Evolutionary conservation across 2,797 vertebrate species (phyloP), one percentile per base, ranked within the genome.

Genomic region (Denticeps clupeoides): DNA sequence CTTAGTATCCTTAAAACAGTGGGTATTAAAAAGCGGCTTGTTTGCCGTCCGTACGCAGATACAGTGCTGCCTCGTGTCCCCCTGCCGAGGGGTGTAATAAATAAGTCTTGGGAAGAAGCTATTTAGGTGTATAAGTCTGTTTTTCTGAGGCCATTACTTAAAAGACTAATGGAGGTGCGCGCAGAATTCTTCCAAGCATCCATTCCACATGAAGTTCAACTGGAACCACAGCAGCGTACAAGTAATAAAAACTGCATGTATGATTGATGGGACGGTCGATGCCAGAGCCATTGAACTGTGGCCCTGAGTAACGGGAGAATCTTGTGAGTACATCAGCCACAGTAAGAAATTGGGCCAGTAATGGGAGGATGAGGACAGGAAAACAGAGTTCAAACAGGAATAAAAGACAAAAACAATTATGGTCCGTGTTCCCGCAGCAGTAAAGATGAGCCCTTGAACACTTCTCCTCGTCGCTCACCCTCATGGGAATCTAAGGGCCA

Each of bases 221-320:
- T 18, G 33, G 38, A 38, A 38, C 35, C 18, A 38, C 10, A 10
- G 35, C 18, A 11, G 16, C 6, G 8, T 15, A 59, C 43, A 65
- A 72, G n/a, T 68, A 51, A 73, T 72, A 74, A 62, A 1, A 19
- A 47, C n/a, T n/a, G n/a, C n/a, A n/a, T 45, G 35, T 11, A 35
- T 21, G 35, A 38, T 38, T 38, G 16, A 38, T 38, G 18, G 35
- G 38, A 8, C 38, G 35, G 18, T 35, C 35, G 38, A 35, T 35
- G 35, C 9, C 35, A 38, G 21, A 38, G 35, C 9, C 35, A 38
- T 21, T 5, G 9, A 35, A 35, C 35, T 16, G 7, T 5, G 9
- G 18, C 35, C 38, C 38, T 38, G 38, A 18, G 6, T 33, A 8
- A 33, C 15, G 18, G 5, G 18, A 16, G 8, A 33, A 37, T 10